These are phyloP conservation scores for Stegophylla sp. DNA, from an alignment of 2,888 invertebrate species.

Conservation along the genomic window DNA sequence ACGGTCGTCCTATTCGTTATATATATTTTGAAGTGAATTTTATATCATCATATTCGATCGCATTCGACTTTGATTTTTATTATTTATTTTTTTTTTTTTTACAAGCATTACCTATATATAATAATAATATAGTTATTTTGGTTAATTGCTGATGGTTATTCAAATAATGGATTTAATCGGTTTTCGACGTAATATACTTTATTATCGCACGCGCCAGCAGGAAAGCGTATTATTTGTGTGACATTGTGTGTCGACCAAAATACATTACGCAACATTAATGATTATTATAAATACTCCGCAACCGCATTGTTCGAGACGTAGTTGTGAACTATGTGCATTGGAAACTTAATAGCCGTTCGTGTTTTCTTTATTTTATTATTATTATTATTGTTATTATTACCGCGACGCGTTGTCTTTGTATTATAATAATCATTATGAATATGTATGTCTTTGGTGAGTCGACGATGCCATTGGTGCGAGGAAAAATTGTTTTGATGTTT, in stretches of 20 bases:
- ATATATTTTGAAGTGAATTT: no score
- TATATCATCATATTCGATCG: no score
- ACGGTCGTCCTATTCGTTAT: no score
- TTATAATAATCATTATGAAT: constrained; percentile 2
- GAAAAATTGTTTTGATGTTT: no score
- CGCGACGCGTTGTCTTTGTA: background rate
- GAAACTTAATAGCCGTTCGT: constrained; percentile 2
- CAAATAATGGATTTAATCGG: constrained; percentile 19
- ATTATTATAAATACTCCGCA: constrained; percentile 9
- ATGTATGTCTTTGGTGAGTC: background rate
- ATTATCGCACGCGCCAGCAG: background rate
- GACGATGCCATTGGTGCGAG: background rate
- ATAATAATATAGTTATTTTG: background rate
- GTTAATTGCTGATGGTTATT: background rate
- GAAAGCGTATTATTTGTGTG: constrained; percentile 6
- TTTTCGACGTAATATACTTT: constrained; percentile 2
- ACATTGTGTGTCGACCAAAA: constrained; percentile 11
- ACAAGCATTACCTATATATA: no score
- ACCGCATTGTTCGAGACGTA: constrained; percentile 5
- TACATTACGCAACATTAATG: constrained; percentile 27
- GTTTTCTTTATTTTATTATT: constrained; percentile 15
- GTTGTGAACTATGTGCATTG: background rate
- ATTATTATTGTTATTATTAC: background rate
- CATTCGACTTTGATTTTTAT: no score
- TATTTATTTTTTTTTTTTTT: no score